phyloP scores from a whole-genome alignment of 2,797 vertebrate genomes.

The Mus caroli region DNA sequence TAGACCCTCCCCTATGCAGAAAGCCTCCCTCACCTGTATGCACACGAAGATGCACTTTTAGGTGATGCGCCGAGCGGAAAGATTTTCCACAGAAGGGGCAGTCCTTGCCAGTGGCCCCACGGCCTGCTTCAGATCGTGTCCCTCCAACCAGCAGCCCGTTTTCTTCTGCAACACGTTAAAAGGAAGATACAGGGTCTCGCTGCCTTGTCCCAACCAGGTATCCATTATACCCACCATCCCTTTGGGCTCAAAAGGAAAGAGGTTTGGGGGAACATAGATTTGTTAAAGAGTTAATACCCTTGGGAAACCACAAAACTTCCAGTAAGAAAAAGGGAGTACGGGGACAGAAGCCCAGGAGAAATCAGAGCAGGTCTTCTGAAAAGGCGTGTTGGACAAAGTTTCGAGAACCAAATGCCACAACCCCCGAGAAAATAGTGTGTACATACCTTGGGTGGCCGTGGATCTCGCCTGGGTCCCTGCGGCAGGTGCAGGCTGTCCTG shows the following conservation, averaged over 20 bases:
- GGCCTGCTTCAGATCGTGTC: constrained; percentile 89
- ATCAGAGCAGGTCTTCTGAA: background rate
- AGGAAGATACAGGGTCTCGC: background rate
- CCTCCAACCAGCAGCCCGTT: constrained; percentile 85
- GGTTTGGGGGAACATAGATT: background rate
- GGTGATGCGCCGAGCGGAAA: constrained; percentile 97
- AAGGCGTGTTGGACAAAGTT: background rate
- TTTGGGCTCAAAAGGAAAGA: background rate
- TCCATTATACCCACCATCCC: background rate
- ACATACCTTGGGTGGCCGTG: constrained; percentile 74
- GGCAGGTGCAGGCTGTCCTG: constrained; percentile 54
- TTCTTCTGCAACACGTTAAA: constrained; percentile 84
- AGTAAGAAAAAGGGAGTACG: no score
- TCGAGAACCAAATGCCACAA: no score
- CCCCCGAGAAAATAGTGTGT: background rate
- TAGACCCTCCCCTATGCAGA: background rate
- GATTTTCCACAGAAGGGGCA: constrained; percentile 97
- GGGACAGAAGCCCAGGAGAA: background rate
- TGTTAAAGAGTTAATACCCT: background rate
- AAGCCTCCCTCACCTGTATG: constrained; percentile 93
- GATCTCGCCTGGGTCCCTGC: constrained; percentile 70
- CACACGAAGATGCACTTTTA: constrained; percentile 97
- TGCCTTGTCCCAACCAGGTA: background rate
- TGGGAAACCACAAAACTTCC: background rate
- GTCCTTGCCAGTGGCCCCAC: constrained; percentile 94